Conservation (phyloP, 2,888 invertebrate genomes). For the Coelinius sp. region DNA sequence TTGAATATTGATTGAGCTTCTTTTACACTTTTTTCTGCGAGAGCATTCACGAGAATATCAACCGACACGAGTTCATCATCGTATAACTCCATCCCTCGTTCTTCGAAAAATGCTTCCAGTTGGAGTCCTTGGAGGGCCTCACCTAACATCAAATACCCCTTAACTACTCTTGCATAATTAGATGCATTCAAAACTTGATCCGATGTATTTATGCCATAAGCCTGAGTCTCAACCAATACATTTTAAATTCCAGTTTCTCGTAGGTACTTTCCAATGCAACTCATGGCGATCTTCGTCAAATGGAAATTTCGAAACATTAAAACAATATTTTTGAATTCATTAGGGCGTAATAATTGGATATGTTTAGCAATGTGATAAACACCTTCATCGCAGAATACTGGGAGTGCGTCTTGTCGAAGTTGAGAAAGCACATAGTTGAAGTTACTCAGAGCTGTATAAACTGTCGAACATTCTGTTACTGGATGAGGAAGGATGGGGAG, state of each 20-base stretch:
- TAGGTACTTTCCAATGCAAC: slow-evolving; percentile 38
- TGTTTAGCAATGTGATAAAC: slow-evolving; percentile 34
- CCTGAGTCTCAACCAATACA: slow-evolving; percentile 35
- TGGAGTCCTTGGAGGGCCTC: slow-evolving; percentile 35
- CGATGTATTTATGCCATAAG: slow-evolving; percentile 1
- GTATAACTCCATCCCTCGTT: background rate
- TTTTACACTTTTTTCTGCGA: background rate
- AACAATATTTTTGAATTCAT: slow-evolving; percentile 32
- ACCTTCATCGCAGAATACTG: slow-evolving; percentile 36
- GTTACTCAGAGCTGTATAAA: slow-evolving; percentile 34
- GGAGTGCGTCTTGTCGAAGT: slow-evolving; percentile 29
- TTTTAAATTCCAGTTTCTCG: slow-evolving; percentile 27
- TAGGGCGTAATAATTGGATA: slow-evolving; percentile 13
- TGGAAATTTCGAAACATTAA: slow-evolving; percentile 38
- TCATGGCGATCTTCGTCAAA: slow-evolving; percentile 21
- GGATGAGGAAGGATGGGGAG: slow-evolving; percentile 29
- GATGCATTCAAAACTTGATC: slow-evolving; percentile 31
- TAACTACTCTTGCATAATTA: slow-evolving; percentile 30
- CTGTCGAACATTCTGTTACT: slow-evolving; percentile 26
- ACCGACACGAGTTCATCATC: background rate
- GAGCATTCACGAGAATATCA: background rate
- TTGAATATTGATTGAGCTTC: background rate
- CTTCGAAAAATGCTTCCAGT: slow-evolving; percentile 28
- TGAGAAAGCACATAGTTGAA: slow-evolving; percentile 33
- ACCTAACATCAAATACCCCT: slow-evolving; percentile 28